phyloP scores from a whole-genome alignment of 2,888 invertebrate species.

The Morpho helenor region DNA sequence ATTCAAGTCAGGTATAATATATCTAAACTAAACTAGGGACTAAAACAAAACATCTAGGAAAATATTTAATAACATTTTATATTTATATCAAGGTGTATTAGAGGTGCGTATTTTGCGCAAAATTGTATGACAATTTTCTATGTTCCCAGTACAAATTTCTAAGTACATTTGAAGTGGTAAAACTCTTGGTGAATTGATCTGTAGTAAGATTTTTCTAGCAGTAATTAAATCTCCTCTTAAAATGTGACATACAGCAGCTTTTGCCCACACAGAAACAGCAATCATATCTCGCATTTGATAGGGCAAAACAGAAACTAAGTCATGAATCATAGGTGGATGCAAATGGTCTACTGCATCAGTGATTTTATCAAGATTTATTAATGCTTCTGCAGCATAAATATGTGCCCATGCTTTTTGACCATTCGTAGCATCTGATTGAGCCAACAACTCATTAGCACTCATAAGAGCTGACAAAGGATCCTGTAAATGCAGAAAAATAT shows the following conservation, averaged over 20 bases:
- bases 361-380: constrained; percentile 89
- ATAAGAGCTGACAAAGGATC: constrained; percentile 89
- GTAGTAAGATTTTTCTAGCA: constrained; percentile 67
- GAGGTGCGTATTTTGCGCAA: constrained; percentile 60
- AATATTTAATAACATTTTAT: background rate
- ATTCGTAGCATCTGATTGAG: constrained; percentile 80
- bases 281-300: constrained; percentile 68
- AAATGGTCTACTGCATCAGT: constrained; percentile 91
- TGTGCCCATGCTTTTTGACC: constrained; percentile 87
- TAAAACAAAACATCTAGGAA: background rate
- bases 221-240: constrained; percentile 66
- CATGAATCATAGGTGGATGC: constrained; percentile 85
- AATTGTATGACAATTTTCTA: constrained; percentile 71
- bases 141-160: constrained; percentile 75
- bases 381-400: constrained; percentile 93
- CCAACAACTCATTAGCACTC: constrained; percentile 86
- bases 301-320: constrained; percentile 64
- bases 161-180: constrained; percentile 77
- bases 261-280: constrained; percentile 74
- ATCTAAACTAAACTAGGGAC: no score
- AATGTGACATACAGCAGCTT: constrained; percentile 72
- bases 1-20: no score
- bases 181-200: constrained; percentile 69
- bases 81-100: constrained; percentile 39
- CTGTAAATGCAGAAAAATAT: constrained; percentile 90